Percentiles rank a stretch among this genome's conserved stretches.
phyloP scores from a whole-genome alignment of 2,113 vertebrate genomes.

The Copsychus sechellarum region DNA sequence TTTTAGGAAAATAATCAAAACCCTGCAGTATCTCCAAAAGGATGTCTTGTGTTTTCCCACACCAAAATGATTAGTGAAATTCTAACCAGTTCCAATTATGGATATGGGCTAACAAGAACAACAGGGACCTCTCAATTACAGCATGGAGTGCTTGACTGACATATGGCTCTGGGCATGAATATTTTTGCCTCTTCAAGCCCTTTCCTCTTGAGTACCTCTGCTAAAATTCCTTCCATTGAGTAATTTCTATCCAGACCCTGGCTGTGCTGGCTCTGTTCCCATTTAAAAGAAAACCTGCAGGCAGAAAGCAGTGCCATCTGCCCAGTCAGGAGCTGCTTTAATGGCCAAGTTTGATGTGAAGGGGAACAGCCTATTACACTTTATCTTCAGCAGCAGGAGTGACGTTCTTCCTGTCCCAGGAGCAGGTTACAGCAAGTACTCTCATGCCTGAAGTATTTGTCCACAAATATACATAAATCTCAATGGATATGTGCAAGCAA shows the following conservation, averaged over 20 bases:
- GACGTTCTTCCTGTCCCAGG: neutral
- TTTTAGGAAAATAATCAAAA: slow-evolving; percentile 28
- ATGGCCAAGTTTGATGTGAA: slow-evolving; percentile 4
- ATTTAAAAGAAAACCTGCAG: slow-evolving; percentile 27
- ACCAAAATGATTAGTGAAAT: slow-evolving; percentile 23
- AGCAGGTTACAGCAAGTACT: neutral
- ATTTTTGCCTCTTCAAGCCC: slow-evolving; percentile 10
- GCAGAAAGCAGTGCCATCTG: slow-evolving; percentile 53
- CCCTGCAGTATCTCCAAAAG: neutral
- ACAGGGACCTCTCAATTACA: neutral
- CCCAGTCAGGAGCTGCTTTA: slow-evolving; percentile 43
- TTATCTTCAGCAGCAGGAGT: neutral
- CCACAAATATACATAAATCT: neutral
- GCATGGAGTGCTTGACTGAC: neutral
- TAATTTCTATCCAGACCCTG: slow-evolving; percentile 37
- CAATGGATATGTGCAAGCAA: neutral
- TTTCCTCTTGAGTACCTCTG: slow-evolving; percentile 34
- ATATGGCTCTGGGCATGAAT: neutral
- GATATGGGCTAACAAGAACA: neutral
- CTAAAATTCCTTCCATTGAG: slow-evolving; percentile 52
- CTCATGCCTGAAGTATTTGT: neutral
- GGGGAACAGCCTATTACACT: neutral
- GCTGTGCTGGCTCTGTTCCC: slow-evolving; percentile 41
- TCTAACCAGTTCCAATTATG: neutral
- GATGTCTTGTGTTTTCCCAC: neutral